Conservation (phyloP, 2,113 vertebrate genomes). For the Lota lota region DNA sequence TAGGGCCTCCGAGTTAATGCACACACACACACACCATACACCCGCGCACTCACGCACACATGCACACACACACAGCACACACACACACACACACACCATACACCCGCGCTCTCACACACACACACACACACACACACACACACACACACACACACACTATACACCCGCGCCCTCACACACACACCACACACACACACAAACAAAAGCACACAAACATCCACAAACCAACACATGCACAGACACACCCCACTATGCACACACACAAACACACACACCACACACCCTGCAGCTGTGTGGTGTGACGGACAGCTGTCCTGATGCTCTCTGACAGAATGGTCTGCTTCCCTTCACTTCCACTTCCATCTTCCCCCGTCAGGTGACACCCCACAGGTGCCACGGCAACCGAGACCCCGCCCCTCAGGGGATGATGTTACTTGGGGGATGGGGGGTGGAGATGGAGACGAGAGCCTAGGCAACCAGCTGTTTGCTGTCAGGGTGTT, state of each 20-base stretch:
- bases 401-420: constrained; percentile 53
- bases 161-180: constrained; percentile 17
- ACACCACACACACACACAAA: constrained; percentile 11
- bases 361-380: constrained; percentile 70
- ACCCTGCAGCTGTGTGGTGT: constrained; percentile 68
- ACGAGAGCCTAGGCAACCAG: constrained; percentile 31
- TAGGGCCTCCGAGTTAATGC: not conserved
- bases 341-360: constrained; percentile 79
- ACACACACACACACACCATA: constrained; percentile 15
- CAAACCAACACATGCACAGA: constrained; percentile 1
- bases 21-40: constrained; percentile 4
- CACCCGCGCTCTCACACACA: constrained; percentile 29
- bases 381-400: constrained; percentile 73
- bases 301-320: constrained; percentile 73
- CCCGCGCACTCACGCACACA: not conserved
- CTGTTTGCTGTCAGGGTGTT: constrained; percentile 57
- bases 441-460: constrained; percentile 38
- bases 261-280: constrained; percentile 36
- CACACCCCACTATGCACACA: constrained; percentile 6
- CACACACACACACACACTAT: too few species aligned
- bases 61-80: constrained; percentile 23
- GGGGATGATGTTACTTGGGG: constrained; percentile 25
- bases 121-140: constrained; percentile 14
- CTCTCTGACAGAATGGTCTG: constrained; percentile 78
- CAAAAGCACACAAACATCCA: constrained; percentile 3